Evolutionary conservation across 2,797 vertebrate species (phyloP).

Genomic region (Simalia tracyae): DNA sequence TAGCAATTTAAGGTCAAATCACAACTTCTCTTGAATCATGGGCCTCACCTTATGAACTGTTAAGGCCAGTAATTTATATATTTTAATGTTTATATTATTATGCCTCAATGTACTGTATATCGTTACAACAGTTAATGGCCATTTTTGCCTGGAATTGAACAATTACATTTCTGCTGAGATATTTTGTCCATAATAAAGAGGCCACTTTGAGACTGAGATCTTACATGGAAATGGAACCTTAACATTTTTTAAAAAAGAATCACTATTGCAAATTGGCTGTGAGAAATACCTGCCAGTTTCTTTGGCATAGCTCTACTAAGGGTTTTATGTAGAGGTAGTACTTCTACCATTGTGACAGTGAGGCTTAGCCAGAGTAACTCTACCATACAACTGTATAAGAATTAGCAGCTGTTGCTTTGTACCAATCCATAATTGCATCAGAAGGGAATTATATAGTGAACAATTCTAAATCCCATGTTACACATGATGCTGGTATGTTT

Average conservation of each 20-base stretch:
- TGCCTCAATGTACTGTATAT: not conserved
- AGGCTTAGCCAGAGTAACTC: conserved; percentile 5
- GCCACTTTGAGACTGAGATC: not conserved
- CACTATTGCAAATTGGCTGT: not conserved
- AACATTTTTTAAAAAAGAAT: not conserved
- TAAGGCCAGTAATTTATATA: not conserved
- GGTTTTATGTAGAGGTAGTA: conserved; percentile 19
- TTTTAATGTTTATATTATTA: not conserved
- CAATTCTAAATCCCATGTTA: conserved; percentile 39
- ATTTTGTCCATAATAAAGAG: not conserved
- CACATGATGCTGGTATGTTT: conserved; percentile 27
- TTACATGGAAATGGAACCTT: not conserved
- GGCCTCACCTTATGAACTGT: not conserved
- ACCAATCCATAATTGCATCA: conserved; percentile 27
- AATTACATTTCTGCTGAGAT: not conserved
- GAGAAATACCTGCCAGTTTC: not conserved
- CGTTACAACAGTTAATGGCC: not conserved
- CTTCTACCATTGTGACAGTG: conserved; percentile 42
- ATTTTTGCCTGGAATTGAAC: not conserved
- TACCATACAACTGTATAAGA: conserved; percentile 40
- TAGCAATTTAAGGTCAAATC: not conserved
- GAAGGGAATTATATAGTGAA: conserved; percentile 45
- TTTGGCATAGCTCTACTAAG: conserved; percentile 13
- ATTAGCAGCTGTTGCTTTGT: not conserved
- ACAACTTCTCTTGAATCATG: not conserved